Evolutionary conservation across 2,797 vertebrate genomes (phyloP).

Genomic region (Cynodonichthys magdalenae): DNA sequence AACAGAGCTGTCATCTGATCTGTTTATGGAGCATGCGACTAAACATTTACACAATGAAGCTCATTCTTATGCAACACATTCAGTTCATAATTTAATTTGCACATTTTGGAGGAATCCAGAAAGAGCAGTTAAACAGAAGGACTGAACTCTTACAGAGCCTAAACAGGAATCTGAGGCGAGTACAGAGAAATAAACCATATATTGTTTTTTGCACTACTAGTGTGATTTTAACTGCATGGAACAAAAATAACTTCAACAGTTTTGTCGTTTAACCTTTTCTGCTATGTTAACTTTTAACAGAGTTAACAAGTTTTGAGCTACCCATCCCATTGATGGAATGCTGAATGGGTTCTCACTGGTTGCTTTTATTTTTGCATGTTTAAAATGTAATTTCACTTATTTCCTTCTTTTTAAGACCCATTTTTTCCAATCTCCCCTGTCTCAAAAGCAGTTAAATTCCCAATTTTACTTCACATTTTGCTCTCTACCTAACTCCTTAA

Average conservation of each 20-base stretch:
- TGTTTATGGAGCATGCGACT: conserved; percentile 26
- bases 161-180: conserved; percentile 51
- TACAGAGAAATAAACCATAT: conserved; percentile 41
- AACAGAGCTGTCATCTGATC: conserved; percentile 9
- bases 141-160: conserved; percentile 45
- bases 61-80: conserved; percentile 9
- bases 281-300: conserved; percentile 22
- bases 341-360: conserved; percentile 45
- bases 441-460: conserved; percentile 47
- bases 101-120: conserved; percentile 58
- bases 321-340: conserved; percentile 39
- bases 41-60: conserved; percentile 27
- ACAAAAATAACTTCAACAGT: conserved; percentile 39
- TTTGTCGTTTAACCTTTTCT: conserved; percentile 47
- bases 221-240: conserved; percentile 52
- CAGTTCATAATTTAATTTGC: conserved; percentile 15
- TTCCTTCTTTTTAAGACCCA: conserved; percentile 50
- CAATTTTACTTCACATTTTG: conserved; percentile 54
- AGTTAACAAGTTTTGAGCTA: conserved; percentile 21
- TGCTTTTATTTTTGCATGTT: conserved; percentile 58
- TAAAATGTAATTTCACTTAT: conserved; percentile 51
- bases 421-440: conserved; percentile 54
- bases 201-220: conserved; percentile 28
- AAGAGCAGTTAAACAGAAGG: conserved; percentile 64
- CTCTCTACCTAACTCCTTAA: conserved; percentile 63